Evolutionary conservation across 2,888 invertebrate genomes (phyloP).

Genomic region (Eupithecia subumbrata): DNA sequence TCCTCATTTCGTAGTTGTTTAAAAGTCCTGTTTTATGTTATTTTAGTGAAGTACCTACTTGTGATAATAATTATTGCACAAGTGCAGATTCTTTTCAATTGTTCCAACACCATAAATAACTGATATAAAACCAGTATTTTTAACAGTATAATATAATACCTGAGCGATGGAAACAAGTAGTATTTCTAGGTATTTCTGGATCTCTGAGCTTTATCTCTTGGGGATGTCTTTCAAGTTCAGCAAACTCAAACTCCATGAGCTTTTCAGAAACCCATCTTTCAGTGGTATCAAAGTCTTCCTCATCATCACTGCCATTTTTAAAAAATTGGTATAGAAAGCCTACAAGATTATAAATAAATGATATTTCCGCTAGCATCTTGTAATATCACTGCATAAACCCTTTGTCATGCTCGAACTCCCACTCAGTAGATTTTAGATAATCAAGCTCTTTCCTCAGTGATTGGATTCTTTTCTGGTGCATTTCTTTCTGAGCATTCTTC

Average conservation of each 20-base stretch:
- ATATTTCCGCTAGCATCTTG: constrained; percentile 77
- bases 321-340: constrained; percentile 46
- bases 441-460: constrained; percentile 89
- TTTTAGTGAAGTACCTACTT: neutral
- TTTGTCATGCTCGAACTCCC: constrained; percentile 91
- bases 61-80: too few species aligned
- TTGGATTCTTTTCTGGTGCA: constrained; percentile 89
- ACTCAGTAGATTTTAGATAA: constrained; percentile 90
- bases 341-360: constrained; percentile 68
- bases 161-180: constrained; percentile 69
- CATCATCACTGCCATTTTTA: constrained; percentile 50
- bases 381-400: constrained; percentile 82
- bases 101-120: neutral
- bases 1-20: too few species aligned
- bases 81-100: neutral
- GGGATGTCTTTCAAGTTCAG: constrained; percentile 31
- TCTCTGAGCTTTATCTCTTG: constrained; percentile 8
- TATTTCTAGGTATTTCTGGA: constrained; percentile 53
- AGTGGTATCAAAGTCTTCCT: constrained; percentile 55
- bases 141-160: constrained; percentile 50
- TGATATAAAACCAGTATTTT: neutral
- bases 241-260: constrained; percentile 68
- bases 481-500: constrained; percentile 85
- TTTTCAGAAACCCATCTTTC: constrained; percentile 73
- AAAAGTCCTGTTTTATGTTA: neutral